phyloP scores from a whole-genome alignment of 2,797 vertebrate genomes.

The Botia almorhae region DNA sequence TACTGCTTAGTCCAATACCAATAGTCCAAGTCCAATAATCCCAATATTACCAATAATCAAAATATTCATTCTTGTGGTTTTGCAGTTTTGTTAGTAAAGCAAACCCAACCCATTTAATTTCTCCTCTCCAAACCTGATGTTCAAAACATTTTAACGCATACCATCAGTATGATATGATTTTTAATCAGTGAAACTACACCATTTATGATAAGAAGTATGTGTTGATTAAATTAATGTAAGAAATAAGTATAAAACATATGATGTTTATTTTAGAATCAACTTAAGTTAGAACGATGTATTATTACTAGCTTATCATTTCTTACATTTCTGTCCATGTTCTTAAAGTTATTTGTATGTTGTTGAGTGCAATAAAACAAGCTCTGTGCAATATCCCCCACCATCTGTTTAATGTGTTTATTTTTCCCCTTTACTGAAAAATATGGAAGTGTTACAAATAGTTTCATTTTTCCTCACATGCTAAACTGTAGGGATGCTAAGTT shows the following conservation, averaged over 20 bases:
- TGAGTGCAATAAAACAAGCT: constrained; percentile 76
- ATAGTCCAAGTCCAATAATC: background rate
- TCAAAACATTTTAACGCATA: background rate
- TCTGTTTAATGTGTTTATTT: background rate
- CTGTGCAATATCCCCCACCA: constrained; percentile 54
- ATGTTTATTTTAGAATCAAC: constrained; percentile 8
- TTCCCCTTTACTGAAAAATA: background rate
- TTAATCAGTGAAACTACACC: background rate
- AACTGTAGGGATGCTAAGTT: too few relatives aligned
- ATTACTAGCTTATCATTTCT: constrained; percentile 21
- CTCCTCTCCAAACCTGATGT: background rate
- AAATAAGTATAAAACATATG: background rate
- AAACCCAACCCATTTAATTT: background rate
- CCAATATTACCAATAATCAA: too few relatives aligned
- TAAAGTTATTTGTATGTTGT: constrained; percentile 65
- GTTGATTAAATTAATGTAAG: constrained; percentile 7
- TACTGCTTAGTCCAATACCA: background rate
- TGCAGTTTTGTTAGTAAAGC: background rate
- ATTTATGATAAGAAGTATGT: background rate
- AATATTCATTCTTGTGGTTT: constrained; percentile 8
- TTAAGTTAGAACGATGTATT: constrained; percentile 9
- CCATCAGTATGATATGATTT: background rate
- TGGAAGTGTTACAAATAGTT: too few relatives aligned
- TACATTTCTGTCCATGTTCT: constrained; percentile 57
- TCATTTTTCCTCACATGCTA: too few relatives aligned